phyloP scores from a whole-genome alignment of 1,140 invertebrate genomes.

The Hormaphis cornu region DNA sequence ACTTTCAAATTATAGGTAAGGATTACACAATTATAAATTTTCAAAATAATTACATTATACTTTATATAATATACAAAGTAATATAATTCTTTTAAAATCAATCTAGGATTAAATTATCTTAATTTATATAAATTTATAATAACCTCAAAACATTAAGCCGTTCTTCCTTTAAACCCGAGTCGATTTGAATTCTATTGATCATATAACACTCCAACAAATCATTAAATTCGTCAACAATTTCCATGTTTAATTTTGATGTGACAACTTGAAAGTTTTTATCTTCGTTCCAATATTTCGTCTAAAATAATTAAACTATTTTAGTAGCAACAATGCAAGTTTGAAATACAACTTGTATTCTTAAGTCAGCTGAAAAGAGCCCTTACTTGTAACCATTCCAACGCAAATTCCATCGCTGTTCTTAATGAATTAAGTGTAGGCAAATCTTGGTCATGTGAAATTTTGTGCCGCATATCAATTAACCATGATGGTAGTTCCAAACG shows the following conservation, averaged over 20 bases:
- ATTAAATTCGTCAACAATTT: background rate
- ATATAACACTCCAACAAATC: background rate
- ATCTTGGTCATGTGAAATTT: conserved; percentile 23
- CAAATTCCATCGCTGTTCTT: background rate
- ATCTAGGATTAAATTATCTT: background rate
- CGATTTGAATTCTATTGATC: background rate
- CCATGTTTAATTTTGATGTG: background rate
- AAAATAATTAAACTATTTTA: background rate
- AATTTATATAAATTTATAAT: background rate
- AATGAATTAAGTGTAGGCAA: conserved; percentile 5
- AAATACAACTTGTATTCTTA: background rate
- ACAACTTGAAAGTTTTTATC: conserved; percentile 1
- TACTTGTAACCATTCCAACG: conserved; percentile 11
- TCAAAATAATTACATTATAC: no score
- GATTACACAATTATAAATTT: no score
- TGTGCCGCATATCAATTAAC: conserved; percentile 20
- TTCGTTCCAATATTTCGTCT: conserved; percentile 20
- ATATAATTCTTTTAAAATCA: no score
- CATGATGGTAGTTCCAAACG: background rate
- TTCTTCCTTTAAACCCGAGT: background rate
- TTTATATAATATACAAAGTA: no score
- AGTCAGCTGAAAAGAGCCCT: no score
- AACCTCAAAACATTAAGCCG: background rate
- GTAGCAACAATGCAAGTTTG: no score
- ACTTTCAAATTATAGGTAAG: no score